These are phyloP conservation scores for Chrysodeixis includens DNA, from an alignment of 2,888 invertebrate genomes.

Conservation along the genomic window DNA sequence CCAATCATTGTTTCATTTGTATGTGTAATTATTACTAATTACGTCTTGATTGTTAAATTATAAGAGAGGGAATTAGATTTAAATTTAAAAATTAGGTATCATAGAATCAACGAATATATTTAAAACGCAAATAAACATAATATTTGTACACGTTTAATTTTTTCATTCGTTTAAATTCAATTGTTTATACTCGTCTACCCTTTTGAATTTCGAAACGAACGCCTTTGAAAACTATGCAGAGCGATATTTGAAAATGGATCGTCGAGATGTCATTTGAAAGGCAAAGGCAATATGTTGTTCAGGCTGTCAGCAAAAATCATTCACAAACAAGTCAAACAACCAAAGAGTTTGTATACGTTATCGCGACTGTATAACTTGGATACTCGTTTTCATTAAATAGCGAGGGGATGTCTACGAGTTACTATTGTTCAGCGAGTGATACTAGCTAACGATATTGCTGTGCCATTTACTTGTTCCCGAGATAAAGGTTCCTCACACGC, in stretches of 20 bases:
- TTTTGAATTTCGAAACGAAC: slow-evolving; percentile 19
- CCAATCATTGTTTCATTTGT: slow-evolving; percentile 27
- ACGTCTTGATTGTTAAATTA: slow-evolving; percentile 2
- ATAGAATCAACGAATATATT: no score
- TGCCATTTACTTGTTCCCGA: slow-evolving; percentile 73
- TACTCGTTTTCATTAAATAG: slow-evolving; percentile 73
- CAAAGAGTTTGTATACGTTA: slow-evolving; percentile 54
- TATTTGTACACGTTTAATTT: no score
- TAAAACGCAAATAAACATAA: no score
- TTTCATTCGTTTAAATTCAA: no score
- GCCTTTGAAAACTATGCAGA: slow-evolving; percentile 21
- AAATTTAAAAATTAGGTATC: no score
- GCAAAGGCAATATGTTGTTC: slow-evolving; percentile 29
- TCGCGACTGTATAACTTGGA: slow-evolving; percentile 61
- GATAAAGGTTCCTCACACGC: slow-evolving; percentile 76
- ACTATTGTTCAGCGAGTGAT: slow-evolving; percentile 75
- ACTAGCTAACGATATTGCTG: slow-evolving; percentile 76
- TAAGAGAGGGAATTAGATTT: not conserved
- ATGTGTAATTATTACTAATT: not conserved
- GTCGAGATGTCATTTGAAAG: slow-evolving; percentile 25
- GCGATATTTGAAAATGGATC: slow-evolving; percentile 37
- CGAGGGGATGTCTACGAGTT: slow-evolving; percentile 68
- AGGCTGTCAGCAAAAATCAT: slow-evolving; percentile 41
- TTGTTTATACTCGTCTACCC: slow-evolving; percentile 10
- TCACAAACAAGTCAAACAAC: slow-evolving; percentile 41